Conservation (phyloP, 1,140 invertebrate species). For the Nasonia giraulti region DNA sequence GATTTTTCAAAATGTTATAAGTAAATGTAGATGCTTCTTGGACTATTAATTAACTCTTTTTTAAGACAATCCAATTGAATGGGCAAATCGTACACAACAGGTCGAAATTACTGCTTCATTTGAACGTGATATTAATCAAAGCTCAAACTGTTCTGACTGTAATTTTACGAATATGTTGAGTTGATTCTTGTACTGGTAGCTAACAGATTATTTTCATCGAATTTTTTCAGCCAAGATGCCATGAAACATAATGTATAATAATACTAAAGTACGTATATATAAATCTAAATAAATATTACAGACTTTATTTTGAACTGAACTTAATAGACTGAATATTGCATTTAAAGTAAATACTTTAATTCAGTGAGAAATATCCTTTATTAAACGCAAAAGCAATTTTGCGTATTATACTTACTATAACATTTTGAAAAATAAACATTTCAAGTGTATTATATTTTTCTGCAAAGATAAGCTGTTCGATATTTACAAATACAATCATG, state of each 20-base stretch:
- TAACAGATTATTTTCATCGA: neutral
- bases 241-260: neutral
- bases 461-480: neutral
- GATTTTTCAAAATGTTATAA: slow-evolving; percentile 2
- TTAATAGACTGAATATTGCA: neutral
- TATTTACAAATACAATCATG: neutral
- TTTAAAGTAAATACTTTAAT: neutral
- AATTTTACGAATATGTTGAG: neutral
- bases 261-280: neutral
- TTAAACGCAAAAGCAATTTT: neutral
- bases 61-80: no score
- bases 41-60: no score
- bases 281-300: no score
- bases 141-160: neutral
- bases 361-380: neutral
- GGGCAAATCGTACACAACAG: no score
- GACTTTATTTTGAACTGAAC: neutral
- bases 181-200: neutral
- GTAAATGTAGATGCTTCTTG: neutral
- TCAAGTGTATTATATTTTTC: neutral
- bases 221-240: neutral
- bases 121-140: no score
- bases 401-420: neutral
- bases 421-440: neutral
- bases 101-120: no score